Evolutionary conservation across 1,140 invertebrate species (phyloP), one percentile per base, ranked within the genome.

Genomic region (Diachasma alloeum): DNA sequence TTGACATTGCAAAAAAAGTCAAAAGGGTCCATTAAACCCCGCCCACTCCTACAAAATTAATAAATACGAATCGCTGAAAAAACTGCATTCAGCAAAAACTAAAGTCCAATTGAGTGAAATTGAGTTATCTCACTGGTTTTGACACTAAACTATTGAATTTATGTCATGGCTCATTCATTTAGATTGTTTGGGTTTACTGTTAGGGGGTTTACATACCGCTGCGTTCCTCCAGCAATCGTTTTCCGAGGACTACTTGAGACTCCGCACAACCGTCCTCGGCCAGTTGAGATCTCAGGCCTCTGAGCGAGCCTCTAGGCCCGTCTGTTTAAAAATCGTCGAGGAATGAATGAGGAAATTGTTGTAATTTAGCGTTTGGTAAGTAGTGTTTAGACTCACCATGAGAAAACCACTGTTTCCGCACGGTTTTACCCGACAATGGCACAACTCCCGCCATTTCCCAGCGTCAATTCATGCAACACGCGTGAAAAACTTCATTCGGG

Each of bases 201-300:
- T 42, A 31, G 4, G 4, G 39, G 39, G 5, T 39, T 5, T 56
- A 79, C 85, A 84, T 90, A 94, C 93, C 93, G 87, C 91, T 92
- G 88, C 91, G 89, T 86, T 94, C 93, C 79, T 94, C 92, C 74
- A 95, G 88, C 15, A 95, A 86, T 81, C 94, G 92, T 85, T 95
- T 95, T 15, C 94, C 95, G 44, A 96, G 87, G 48, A 95, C 92
- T 56, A 95, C 92, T 89, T 96, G 95, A 59, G 94, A 95, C 83
- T 95, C 94, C 1, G 94, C 93, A 89, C 94, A 95, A 17, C 94
- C 95, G 86, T 95, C 95, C 82, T 95, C 94, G 4, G 95, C 94
- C 44, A 96, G 82, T 81, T 94, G 93, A 79, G 92, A 94, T 36
- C 94, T 89, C 72, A 95, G 88, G 72, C 93, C 88, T 83, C 92